Evolutionary conservation across 2,888 invertebrate species (phyloP).

Genomic region (Laothoe populi): DNA sequence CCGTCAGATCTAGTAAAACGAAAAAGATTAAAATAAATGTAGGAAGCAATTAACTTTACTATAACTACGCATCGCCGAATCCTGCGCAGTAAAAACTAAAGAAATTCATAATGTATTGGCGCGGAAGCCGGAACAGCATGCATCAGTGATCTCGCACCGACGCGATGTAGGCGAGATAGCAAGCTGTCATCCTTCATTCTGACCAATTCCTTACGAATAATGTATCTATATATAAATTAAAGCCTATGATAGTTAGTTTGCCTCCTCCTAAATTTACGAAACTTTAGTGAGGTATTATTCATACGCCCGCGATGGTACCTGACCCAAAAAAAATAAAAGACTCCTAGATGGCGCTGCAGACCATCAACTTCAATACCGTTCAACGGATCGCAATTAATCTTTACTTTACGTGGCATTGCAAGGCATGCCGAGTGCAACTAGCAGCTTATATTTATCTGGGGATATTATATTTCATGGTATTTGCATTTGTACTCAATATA

Average conservation of each 20-base stretch:
- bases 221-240: neutral
- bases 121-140: conserved; percentile 9
- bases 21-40: neutral
- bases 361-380: too few relatives aligned
- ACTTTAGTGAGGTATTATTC: too few relatives aligned
- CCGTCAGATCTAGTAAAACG: neutral
- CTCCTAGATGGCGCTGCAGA: too few relatives aligned
- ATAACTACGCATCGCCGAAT: conserved; percentile 21
- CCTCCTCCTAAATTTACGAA: too few relatives aligned
- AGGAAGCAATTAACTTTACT: conserved; percentile 16
- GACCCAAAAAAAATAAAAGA: too few relatives aligned
- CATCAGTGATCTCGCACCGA: neutral
- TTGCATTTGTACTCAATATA: too few relatives aligned
- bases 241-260: neutral
- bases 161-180: neutral
- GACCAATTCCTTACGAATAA: neutral
- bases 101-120: conserved; percentile 8
- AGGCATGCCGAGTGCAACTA: too few relatives aligned
- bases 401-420: too few relatives aligned
- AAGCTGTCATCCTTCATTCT: neutral
- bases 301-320: too few relatives aligned
- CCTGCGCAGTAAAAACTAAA: conserved; percentile 12
- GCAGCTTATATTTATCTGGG: too few relatives aligned
- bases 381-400: too few relatives aligned
- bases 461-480: too few relatives aligned